Percentiles rank a stretch among this genome's conserved stretches.
Evolutionary conservation across 1,140 invertebrate species (phyloP).

Genomic region (Riptortus pedestris): DNA sequence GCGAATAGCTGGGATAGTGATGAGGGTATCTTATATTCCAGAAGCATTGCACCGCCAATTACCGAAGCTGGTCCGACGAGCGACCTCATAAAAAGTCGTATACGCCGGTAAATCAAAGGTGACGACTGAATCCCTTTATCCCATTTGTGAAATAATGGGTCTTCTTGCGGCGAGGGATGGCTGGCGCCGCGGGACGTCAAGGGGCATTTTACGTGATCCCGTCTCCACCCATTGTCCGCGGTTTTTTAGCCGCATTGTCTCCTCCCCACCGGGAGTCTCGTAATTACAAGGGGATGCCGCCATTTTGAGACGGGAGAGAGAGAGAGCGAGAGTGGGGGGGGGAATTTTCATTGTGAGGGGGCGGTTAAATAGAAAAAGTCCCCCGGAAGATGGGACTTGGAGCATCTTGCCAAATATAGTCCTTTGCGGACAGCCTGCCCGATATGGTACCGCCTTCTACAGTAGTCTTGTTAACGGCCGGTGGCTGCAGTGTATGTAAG

Average conservation of each 20-base stretch:
- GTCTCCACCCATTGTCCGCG: background rate
- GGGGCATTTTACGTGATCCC: background rate
- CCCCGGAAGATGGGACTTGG: no score
- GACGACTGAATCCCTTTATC: slow-evolving; percentile 5
- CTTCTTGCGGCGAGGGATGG: background rate
- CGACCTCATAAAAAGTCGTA: background rate
- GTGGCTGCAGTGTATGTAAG: no score
- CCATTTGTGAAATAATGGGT: slow-evolving; percentile 8
- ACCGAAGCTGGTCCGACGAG: no score
- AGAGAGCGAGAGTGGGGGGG: no score
- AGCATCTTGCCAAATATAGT: background rate
- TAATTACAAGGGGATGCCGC: slow-evolving; percentile 6
- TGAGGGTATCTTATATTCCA: background rate
- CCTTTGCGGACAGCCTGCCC: background rate
- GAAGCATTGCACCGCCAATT: background rate
- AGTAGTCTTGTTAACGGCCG: background rate
- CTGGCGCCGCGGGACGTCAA: background rate
- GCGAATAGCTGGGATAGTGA: background rate
- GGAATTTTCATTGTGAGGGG: slow-evolving; percentile 7
- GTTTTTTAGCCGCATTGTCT: slow-evolving; percentile 7
- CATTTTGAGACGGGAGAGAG: slow-evolving; percentile 9
- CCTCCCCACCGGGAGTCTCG: background rate
- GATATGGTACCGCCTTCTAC: background rate
- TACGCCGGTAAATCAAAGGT: slow-evolving; percentile 1
- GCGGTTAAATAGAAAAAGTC: background rate